Conservation (phyloP, 2,888 invertebrate genomes). For the Mythimna impura region DNA sequence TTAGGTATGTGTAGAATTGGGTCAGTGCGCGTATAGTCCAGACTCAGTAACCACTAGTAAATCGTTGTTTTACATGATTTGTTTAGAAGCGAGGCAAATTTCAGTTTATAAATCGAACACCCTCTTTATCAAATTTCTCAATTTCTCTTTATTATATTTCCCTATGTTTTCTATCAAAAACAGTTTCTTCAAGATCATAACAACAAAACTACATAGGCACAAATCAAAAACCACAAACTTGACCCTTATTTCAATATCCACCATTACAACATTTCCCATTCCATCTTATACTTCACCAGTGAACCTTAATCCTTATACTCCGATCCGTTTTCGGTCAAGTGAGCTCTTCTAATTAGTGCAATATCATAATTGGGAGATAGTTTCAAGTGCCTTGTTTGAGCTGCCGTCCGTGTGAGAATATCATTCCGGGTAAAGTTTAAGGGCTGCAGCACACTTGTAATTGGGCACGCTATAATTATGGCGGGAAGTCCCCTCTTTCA, state of each 20-base stretch:
- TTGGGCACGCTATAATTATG: no score
- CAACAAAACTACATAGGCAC: background rate
- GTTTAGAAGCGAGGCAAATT: no score
- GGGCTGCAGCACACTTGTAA: conserved; percentile 7
- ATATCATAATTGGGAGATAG: conserved; percentile 79
- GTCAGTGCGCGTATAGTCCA: no score
- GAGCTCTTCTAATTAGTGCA: conserved; percentile 77
- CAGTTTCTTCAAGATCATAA: background rate
- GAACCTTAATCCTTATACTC: conserved; percentile 55
- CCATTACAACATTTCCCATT: no score
- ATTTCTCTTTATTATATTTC: background rate
- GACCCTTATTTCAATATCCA: conserved; percentile 2
- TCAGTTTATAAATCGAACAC: no score
- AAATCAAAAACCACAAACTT: conserved; percentile 2
- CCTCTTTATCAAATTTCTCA: no score
- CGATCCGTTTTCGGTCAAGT: conserved; percentile 73
- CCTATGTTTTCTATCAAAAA: background rate
- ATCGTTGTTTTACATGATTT: no score
- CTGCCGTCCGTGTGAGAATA: conserved; percentile 42
- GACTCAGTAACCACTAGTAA: no score
- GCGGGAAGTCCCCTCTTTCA: no score
- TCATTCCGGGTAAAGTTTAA: conserved; percentile 7
- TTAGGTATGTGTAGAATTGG: no score
- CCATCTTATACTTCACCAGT: conserved; percentile 24
- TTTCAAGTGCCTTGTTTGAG: conserved; percentile 59